Conservation (phyloP, 2,113 vertebrate genomes). For the Protobothrops flavoviridis region DNA sequence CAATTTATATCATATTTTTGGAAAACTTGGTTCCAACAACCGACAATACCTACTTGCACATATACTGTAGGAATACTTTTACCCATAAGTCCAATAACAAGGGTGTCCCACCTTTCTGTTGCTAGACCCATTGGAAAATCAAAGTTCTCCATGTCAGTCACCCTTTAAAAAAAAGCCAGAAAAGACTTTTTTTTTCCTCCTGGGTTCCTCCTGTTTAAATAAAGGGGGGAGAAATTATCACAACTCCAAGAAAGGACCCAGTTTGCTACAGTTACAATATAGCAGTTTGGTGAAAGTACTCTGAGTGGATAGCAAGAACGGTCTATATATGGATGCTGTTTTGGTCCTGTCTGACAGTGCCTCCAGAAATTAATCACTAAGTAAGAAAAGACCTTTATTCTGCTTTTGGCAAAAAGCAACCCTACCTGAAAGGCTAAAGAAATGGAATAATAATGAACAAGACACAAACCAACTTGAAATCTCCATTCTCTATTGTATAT, state of each 20-base stretch:
- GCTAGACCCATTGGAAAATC: constrained; percentile 2
- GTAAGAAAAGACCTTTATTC: neutral
- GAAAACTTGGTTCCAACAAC: neutral
- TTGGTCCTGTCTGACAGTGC: neutral
- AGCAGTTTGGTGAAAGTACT: neutral
- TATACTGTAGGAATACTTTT: neutral
- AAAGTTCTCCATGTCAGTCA: neutral
- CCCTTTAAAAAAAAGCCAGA: neutral
- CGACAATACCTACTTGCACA: neutral
- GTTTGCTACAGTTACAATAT: no score
- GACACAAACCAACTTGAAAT: neutral
- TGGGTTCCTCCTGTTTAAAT: neutral
- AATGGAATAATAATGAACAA: neutral
- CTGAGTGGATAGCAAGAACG: neutral
- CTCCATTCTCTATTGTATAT: neutral
- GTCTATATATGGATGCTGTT: neutral
- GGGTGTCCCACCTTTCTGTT: constrained; percentile 2
- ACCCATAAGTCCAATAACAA: constrained; percentile 7
- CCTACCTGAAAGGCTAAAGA: neutral
- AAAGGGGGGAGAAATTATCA: neutral
- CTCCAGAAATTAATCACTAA: neutral
- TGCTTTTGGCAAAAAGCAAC: neutral
- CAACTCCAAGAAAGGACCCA: neutral
- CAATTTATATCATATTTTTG: neutral
- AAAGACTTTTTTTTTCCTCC: neutral